Conservation (phyloP, 1,140 invertebrate genomes). For the Drosophila tropicalis region DNA sequence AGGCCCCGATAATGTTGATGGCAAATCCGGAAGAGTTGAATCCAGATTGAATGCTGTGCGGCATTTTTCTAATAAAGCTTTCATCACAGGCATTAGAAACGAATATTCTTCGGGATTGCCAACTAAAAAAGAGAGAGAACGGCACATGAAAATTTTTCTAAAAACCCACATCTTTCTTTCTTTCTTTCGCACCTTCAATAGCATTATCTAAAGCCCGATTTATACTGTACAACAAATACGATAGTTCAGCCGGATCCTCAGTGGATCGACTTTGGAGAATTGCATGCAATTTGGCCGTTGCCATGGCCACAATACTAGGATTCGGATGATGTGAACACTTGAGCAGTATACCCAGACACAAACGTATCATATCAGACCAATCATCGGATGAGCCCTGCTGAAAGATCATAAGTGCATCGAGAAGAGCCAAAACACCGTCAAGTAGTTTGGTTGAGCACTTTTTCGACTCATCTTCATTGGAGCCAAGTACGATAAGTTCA, state of each 20-base stretch:
- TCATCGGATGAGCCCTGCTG: slow-evolving; percentile 84
- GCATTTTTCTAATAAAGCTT: slow-evolving; percentile 86
- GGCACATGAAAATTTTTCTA: neutral
- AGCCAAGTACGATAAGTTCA: slow-evolving; percentile 85
- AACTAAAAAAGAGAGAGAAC: slow-evolving; percentile 63
- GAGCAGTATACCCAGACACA: slow-evolving; percentile 84
- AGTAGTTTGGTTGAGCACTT: slow-evolving; percentile 85
- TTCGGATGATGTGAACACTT: slow-evolving; percentile 85
- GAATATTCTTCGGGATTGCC: slow-evolving; percentile 86
- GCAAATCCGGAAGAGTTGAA: slow-evolving; percentile 85
- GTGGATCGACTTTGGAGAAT: slow-evolving; percentile 85
- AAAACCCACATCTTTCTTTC: too few species aligned
- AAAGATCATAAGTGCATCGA: slow-evolving; percentile 85
- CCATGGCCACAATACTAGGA: slow-evolving; percentile 86
- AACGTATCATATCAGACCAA: slow-evolving; percentile 86
- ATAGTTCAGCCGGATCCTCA: slow-evolving; percentile 85
- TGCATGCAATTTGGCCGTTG: slow-evolving; percentile 86
- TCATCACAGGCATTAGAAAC: slow-evolving; percentile 87
- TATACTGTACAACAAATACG: slow-evolving; percentile 84
- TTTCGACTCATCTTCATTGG: slow-evolving; percentile 84
- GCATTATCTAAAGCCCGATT: slow-evolving; percentile 83
- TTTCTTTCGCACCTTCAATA: slow-evolving; percentile 73
- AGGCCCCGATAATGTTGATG: slow-evolving; percentile 84
- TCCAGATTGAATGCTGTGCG: slow-evolving; percentile 84
- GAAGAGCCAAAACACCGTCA: slow-evolving; percentile 84